These are phyloP conservation scores for Arenicola marina DNA, from an alignment of 2,888 invertebrate genomes.

Conservation along the genomic window DNA sequence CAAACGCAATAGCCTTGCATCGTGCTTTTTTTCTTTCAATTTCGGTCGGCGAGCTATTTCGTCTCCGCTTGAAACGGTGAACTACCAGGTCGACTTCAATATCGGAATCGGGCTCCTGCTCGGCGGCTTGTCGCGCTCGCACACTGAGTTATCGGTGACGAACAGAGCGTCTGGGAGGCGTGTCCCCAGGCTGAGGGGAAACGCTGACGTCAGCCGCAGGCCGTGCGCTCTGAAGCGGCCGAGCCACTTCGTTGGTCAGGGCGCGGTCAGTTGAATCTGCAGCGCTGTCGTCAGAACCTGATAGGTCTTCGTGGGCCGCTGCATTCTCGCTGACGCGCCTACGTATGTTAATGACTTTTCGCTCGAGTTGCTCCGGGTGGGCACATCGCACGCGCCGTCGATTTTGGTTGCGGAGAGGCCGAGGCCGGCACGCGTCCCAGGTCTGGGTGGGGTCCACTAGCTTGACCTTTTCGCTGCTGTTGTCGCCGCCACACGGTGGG, in stretches of 20 bases:
- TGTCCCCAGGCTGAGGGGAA: no score
- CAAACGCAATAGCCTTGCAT: background rate
- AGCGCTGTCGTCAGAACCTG: background rate
- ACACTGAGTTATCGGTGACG: background rate
- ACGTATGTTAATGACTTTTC: no score
- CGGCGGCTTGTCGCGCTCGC: background rate
- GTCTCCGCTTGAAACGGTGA: background rate
- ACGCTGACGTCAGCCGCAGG: no score
- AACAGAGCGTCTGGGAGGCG: background rate
- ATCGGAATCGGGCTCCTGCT: background rate
- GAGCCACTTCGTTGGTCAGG: background rate
- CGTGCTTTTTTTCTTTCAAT: background rate
- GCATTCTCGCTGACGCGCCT: no score
- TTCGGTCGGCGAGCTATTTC: background rate
- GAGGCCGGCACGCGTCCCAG: constrained; percentile 10
- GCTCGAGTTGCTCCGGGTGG: background rate
- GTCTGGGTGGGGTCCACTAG: constrained; percentile 8
- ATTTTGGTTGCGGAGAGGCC: constrained; percentile 1
- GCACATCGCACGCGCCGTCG: background rate
- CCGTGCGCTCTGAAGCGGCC: background rate
- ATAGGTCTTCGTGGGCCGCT: no score
- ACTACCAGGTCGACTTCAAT: background rate
- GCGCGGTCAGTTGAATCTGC: background rate
- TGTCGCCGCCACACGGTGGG: background rate
- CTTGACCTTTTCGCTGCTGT: constrained; percentile 5